phyloP scores from a whole-genome alignment of 2,888 invertebrate species.

The Gymnocheta viridis region DNA sequence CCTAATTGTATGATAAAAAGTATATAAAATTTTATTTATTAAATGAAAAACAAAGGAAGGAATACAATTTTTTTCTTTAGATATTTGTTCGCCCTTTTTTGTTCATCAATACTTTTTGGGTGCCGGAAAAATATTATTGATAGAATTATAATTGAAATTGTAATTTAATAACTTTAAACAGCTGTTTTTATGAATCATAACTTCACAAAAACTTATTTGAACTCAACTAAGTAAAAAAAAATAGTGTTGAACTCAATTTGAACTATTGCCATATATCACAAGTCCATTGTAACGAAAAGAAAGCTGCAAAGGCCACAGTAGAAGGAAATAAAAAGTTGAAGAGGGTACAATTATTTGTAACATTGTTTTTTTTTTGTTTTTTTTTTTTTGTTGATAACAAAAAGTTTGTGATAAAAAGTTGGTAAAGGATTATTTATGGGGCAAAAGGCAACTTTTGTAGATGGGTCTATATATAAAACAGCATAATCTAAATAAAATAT shows the following conservation, averaged over 20 bases:
- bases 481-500: neutral
- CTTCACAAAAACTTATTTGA: conserved; percentile 17
- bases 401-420: conserved; percentile 37
- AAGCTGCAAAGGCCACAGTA: neutral
- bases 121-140: conserved; percentile 62
- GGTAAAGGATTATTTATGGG: conserved; percentile 26
- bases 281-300: conserved; percentile 56
- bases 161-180: conserved; percentile 68
- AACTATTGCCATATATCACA: conserved; percentile 55
- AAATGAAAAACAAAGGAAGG: conserved; percentile 5
- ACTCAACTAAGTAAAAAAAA: conserved; percentile 16
- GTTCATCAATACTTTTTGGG: conserved; percentile 40
- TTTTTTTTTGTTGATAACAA: no score
- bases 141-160: conserved; percentile 70
- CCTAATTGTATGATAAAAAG: conserved; percentile 37
- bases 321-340: neutral
- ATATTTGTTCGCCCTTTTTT: neutral
- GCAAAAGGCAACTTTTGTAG: neutral
- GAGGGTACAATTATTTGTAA: conserved; percentile 4
- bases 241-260: conserved; percentile 42
- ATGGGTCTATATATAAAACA: no score
- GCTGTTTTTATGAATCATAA: conserved; percentile 42
- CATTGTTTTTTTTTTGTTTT: conserved; percentile 13
- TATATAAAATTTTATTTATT: neutral
- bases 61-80: conserved; percentile 17